Base-by-base conservation (phyloP, 1,140 invertebrate genomes). In the Drosophila parvula region DNA sequence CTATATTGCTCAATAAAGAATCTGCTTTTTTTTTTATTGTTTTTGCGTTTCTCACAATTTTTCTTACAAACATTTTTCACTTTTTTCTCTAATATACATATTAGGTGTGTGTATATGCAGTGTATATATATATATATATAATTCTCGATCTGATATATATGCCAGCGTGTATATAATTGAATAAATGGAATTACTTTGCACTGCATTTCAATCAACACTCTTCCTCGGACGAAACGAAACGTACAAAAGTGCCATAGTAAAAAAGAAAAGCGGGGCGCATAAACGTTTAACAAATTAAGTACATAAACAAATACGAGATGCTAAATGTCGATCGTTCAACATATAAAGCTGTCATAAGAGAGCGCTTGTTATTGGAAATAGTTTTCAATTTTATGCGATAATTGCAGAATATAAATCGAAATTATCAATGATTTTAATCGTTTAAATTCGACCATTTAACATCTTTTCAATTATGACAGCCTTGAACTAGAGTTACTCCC, bases 161-260 rank as follows among this genome's bases (percentile, higher is more conserved):
- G 48, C 76, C 62, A 78, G 74, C 79, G 61, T 77, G 77, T 80
- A 84, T 78, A 78, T 88, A 89, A 88, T 83, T 88, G 84, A 89
- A 84, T 89, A 83, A 78, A 88, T 88, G 84, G 79, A 89, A 83
- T 86, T 88, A 79, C 58, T 88, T 88, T 88, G 83, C 83, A 88
- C 76, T 88, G 76, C 76, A 80, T 80, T 88, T 81, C 68, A 61
- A 85, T 74, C 48, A 78, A 69, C 63, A 73, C 67, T 69, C 28
- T 63, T 74, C 32, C 68, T 27, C 12, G 34, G 53, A 81, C 34
- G 27, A 64, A 64, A 71, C 38, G 55, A 78, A 59, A 59, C 4
- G 55, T 62, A 76, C 59, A 57, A 67, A 76, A 45, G 40, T 63
- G 34, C 34, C 59, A 40, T 40, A 22, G 41, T 40, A 16, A 32